Conservation (phyloP, 2,888 invertebrate species). For the Scaptomyza reducta region DNA sequence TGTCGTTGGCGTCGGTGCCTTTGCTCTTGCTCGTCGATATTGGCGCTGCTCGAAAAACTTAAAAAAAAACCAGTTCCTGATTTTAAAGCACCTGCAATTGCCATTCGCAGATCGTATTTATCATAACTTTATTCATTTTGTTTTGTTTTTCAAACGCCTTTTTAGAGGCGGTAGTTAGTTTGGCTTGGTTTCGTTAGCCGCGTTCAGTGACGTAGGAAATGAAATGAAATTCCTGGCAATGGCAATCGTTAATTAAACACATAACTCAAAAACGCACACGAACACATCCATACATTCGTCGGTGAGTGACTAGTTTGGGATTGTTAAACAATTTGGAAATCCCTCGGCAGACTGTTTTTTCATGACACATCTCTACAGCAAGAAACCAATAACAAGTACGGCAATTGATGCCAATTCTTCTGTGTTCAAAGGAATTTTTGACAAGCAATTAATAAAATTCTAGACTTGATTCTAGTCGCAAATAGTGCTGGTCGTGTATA, state of each 20-base stretch:
- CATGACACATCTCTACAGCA: conserved; percentile 36
- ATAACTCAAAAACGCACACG: conserved; percentile 5
- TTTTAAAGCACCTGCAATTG: conserved; percentile 72
- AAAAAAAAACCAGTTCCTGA: conserved; percentile 71
- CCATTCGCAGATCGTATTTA: conserved; percentile 55
- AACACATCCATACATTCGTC: not conserved
- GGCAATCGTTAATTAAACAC: conserved; percentile 55
- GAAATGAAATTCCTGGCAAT: conserved; percentile 66
- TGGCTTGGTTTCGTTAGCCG: conserved; percentile 20
- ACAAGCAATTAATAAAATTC: not conserved
- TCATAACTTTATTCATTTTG: conserved; percentile 24
- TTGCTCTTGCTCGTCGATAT: conserved; percentile 50
- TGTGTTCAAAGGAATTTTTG: conserved; percentile 10
- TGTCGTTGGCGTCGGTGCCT: conserved; percentile 30
- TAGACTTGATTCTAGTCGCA: not conserved
- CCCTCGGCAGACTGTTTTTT: conserved; percentile 29
- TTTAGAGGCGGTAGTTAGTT: conserved; percentile 32
- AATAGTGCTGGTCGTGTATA: conserved; percentile 3
- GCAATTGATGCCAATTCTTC: not conserved
- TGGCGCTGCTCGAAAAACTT: conserved; percentile 26
- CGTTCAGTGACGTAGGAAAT: conserved; percentile 76
- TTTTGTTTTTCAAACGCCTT: conserved; percentile 36
- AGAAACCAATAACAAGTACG: not conserved
- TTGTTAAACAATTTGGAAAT: conserved; percentile 42
- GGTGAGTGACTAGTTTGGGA: conserved; percentile 26